Conservation (phyloP, 2,113 vertebrate genomes). For the Anas platyrhynchos region DNA sequence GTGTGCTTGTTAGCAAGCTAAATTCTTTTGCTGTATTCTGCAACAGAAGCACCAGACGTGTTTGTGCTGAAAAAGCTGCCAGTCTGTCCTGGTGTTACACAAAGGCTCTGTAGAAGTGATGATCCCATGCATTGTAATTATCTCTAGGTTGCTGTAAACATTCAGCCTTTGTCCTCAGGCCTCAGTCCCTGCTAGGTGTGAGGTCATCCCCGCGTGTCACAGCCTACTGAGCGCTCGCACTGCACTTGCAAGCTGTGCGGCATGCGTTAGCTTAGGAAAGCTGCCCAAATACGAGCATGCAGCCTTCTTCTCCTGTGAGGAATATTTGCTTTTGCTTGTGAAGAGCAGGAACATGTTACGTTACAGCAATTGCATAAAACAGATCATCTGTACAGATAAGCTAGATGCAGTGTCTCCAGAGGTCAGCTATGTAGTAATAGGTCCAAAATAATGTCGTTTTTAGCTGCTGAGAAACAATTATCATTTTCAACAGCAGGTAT, state of each 20-base stretch:
- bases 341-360: not conserved
- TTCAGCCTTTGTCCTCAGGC: constrained; percentile 29
- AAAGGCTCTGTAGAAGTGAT: constrained; percentile 10
- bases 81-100: not conserved
- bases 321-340: not conserved
- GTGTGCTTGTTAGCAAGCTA: not conserved
- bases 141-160: constrained; percentile 22
- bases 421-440: not conserved
- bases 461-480: not conserved
- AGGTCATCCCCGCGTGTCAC: not conserved
- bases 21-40: not conserved
- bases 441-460: not conserved
- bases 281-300: not conserved
- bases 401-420: not conserved
- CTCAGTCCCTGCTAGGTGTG: not conserved
- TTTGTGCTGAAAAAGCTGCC: constrained; percentile 16
- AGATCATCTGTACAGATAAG: not conserved
- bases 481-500: not conserved
- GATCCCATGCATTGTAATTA: constrained; percentile 14
- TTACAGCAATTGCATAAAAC: not conserved
- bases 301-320: not conserved
- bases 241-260: not conserved
- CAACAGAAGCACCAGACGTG: not conserved
- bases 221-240: not conserved
- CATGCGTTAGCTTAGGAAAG: not conserved